Evolutionary conservation across 2,113 vertebrate genomes (phyloP).

Genomic region (Origma solitaria): DNA sequence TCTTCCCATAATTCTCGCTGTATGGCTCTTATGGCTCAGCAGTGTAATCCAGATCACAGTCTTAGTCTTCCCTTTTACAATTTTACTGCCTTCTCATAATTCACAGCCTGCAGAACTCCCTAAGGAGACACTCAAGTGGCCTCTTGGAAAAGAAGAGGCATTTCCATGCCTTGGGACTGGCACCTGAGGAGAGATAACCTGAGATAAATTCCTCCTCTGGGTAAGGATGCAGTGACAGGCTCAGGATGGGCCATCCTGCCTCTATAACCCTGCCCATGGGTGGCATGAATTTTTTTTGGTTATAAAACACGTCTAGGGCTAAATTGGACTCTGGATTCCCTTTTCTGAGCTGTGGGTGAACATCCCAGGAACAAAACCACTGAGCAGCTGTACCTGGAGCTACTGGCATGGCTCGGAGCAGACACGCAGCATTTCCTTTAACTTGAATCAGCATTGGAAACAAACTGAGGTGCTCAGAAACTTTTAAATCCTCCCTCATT

Average conservation of each 20-base stretch:
- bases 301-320: neutral
- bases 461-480: neutral
- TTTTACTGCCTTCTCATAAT: constrained; percentile 6
- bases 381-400: neutral
- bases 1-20: neutral
- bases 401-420: neutral
- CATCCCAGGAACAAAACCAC: neutral
- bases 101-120: neutral
- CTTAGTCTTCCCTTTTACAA: neutral
- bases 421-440: neutral
- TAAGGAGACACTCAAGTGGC: neutral
- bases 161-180: neutral
- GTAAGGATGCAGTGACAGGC: neutral
- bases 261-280: neutral
- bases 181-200: neutral
- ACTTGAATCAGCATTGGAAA: neutral
- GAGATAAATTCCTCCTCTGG: neutral
- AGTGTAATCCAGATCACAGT: neutral
- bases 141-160: neutral
- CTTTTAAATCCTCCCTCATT: neutral
- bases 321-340: neutral
- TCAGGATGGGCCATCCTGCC: neutral
- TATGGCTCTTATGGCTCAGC: neutral
- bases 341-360: neutral
- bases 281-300: neutral